Base-by-base conservation (phyloP, 2,113 vertebrate genomes). In the Centropus bengalensis region DNA sequence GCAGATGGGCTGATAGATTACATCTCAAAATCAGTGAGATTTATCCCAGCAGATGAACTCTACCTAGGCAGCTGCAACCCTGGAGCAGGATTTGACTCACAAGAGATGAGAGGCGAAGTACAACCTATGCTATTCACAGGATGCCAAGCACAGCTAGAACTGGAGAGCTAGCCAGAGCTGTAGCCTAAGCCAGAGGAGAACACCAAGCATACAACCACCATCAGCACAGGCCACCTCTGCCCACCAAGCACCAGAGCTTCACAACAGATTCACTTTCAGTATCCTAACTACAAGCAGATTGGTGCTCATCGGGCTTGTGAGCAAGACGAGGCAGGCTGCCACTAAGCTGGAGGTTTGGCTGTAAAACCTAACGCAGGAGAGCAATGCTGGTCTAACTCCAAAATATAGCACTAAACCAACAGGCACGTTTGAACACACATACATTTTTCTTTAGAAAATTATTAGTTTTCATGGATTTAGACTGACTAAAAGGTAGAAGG, bases 201-300 rank as follows among this genome's bases (percentile, higher is more conserved):
- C 58, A 66, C 20, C 3, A 1, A 51, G 33, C 0, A 0, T 23
- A 26, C 44, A 51, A 5, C 33, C 28, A 38, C 19, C 6, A 2
- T 10, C 73, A 66, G n/a, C 44, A 42, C 0, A 0, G 23, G 28
- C 27, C 74, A 74, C 56, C 24, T 52, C 60, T 62, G 52, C 38
- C 52, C 33, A 56, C 26, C 10, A 14, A 49, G 30, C 32, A 14
- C 32, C 12, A 3, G 45, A 33, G 68, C 49, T 36, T 45, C 26
- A 27, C 49, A 23, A 40, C 0, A 4, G 71, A 14, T 59, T 52
- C 83, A 23, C 40, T 28, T 26, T 38, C 62, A 40, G 63, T 7
- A 9, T 14, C 54, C 66, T 22, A 20, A 22, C 30, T 1, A 1
- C 14, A 44, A 12, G 45, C 1, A 0, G 32, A 58, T 8, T 12